These are phyloP conservation scores for Pseudomyrmex gracilis DNA, from an alignment of 1,140 invertebrate genomes.

Conservation along the genomic window DNA sequence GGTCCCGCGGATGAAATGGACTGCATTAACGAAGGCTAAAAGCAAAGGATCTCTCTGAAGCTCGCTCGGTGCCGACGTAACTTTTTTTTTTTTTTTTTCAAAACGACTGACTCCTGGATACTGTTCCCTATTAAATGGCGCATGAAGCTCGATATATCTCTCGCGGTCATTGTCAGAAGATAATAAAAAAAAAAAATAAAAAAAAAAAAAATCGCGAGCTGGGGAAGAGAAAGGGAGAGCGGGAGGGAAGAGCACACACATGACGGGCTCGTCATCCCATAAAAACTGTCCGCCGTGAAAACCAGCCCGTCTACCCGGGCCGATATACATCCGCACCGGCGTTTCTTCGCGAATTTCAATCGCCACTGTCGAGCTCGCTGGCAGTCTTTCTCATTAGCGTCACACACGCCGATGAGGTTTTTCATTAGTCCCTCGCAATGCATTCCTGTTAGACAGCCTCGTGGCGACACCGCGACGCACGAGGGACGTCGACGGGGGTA, in stretches of 20 bases:
- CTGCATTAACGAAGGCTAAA: slow-evolving; percentile 58
- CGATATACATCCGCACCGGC: slow-evolving; percentile 63
- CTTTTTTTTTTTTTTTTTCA: slow-evolving; percentile 53
- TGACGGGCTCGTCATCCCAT: slow-evolving; percentile 53
- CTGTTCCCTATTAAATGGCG: slow-evolving; percentile 61
- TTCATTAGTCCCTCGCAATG: slow-evolving; percentile 81
- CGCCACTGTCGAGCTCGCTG: slow-evolving; percentile 64
- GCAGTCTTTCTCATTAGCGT: slow-evolving; percentile 77
- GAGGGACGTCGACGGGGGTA: slow-evolving; percentile 39
- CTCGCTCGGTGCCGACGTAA: slow-evolving; percentile 44
- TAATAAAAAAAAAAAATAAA: slow-evolving; percentile 25
- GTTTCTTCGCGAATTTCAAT: slow-evolving; percentile 76
- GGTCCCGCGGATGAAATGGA: slow-evolving; percentile 44
- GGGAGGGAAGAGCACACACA: not conserved
- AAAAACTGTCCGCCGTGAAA: slow-evolving; percentile 65
- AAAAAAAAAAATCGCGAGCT: not conserved
- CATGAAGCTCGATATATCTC: slow-evolving; percentile 64
- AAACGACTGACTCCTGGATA: slow-evolving; percentile 51
- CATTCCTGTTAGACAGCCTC: slow-evolving; percentile 79
- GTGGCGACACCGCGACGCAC: slow-evolving; percentile 67
- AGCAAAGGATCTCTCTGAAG: slow-evolving; percentile 52
- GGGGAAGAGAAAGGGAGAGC: slow-evolving; percentile 16
- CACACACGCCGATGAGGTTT: slow-evolving; percentile 80
- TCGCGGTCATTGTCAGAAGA: slow-evolving; percentile 57
- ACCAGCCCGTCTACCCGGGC: slow-evolving; percentile 42